These are phyloP conservation scores for Pampus argenteus DNA, from an alignment of 2,797 vertebrate species.

Conservation along the genomic window DNA sequence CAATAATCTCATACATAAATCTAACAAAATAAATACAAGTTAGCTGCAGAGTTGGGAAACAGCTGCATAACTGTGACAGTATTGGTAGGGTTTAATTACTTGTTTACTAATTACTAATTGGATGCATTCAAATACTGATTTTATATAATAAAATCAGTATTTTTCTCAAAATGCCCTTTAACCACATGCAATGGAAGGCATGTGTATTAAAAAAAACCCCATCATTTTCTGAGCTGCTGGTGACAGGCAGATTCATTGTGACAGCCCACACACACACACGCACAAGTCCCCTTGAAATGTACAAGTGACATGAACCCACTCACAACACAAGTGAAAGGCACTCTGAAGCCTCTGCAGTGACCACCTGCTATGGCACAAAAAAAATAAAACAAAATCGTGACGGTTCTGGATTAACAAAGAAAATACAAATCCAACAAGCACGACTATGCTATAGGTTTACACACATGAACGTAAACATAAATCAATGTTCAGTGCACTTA, in stretches of 20 bases:
- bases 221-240: conserved; percentile 9
- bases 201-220: conserved; percentile 7
- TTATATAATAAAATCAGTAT: neutral
- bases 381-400: conserved; percentile 10
- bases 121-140: neutral
- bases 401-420: conserved; percentile 9
- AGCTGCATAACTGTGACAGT: neutral
- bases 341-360: conserved; percentile 43
- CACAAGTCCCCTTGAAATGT: conserved; percentile 54
- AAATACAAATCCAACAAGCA: conserved; percentile 5
- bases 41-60: neutral
- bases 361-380: conserved; percentile 34
- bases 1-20: conserved; percentile 31
- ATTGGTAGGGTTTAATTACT: neutral
- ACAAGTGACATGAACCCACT: conserved; percentile 57
- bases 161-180: neutral
- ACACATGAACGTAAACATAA: neutral
- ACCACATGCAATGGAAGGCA: conserved; percentile 1
- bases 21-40: conserved; percentile 9
- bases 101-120: neutral
- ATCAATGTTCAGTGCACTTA: conserved; percentile 16
- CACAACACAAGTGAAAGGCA: conserved; percentile 42
- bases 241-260: conserved; percentile 27
- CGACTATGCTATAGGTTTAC: conserved; percentile 4
- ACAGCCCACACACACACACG: conserved; percentile 57